A percentile compares a stretch with the other conserved stretches of the same genome.
Evolutionary conservation across 1,140 invertebrate genomes (phyloP).

Genomic region (Brachionus plicatilis): DNA sequence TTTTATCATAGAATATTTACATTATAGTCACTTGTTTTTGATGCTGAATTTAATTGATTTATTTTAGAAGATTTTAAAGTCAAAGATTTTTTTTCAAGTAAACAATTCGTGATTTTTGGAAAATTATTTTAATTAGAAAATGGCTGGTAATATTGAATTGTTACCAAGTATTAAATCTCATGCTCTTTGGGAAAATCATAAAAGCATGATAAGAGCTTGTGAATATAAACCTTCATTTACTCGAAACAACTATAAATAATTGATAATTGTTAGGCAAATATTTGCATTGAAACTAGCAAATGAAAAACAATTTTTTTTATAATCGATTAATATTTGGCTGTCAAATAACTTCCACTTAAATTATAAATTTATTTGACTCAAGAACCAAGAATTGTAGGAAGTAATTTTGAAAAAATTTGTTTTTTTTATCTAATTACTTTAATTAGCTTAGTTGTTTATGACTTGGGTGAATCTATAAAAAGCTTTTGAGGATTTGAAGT

Average conservation of each 20-base stretch:
- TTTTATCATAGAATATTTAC: no score
- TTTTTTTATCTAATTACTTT: background rate
- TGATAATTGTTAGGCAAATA: background rate
- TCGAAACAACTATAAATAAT: background rate
- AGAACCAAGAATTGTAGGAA: background rate
- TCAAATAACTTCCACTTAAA: background rate
- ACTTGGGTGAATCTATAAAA: background rate
- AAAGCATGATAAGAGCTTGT: background rate
- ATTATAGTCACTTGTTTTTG: no score
- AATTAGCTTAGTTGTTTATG: background rate
- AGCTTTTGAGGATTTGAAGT: background rate
- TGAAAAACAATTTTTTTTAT: background rate
- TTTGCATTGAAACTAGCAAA: background rate
- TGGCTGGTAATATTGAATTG: background rate
- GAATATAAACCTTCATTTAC: background rate
- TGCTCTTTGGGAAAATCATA: background rate
- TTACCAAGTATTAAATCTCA: background rate
- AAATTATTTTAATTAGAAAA: background rate
- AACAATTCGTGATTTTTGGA: background rate
- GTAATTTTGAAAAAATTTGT: background rate
- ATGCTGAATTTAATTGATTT: background rate
- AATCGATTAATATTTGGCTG: background rate
- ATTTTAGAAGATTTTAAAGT: background rate
- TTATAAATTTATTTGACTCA: background rate
- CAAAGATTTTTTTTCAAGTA: no score